phyloP scores from a whole-genome alignment of 2,888 invertebrate species.

The Esperia sulphurella region DNA sequence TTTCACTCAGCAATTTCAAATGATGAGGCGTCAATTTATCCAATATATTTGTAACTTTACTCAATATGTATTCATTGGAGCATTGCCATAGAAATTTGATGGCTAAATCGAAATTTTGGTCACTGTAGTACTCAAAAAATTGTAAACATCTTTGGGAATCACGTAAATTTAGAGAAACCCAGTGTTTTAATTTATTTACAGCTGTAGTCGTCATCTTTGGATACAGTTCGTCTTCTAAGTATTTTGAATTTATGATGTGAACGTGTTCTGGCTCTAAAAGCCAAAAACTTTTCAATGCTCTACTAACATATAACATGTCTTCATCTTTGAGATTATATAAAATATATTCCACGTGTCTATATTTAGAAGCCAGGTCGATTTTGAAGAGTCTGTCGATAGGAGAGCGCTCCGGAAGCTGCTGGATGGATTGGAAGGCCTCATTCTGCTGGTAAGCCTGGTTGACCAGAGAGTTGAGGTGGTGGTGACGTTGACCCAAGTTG shows the following conservation, averaged over 20 bases:
- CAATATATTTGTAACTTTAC: constrained; percentile 30
- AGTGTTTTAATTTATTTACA: constrained; percentile 45
- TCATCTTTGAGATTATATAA: constrained; percentile 43
- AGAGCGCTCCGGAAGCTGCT: constrained; percentile 29
- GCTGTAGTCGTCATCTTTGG: constrained; percentile 50
- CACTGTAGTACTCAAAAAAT: constrained; percentile 46
- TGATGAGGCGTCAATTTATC: constrained; percentile 36
- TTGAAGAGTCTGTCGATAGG: constrained; percentile 49
- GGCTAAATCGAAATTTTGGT: constrained; percentile 28
- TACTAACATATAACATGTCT: constrained; percentile 54
- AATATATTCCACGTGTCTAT: constrained; percentile 42
- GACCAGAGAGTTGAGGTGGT: constrained; percentile 37
- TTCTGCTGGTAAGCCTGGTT: constrained; percentile 19
- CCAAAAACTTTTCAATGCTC: constrained; percentile 51
- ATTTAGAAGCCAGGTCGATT: constrained; percentile 49
- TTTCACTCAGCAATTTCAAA: constrained; percentile 45
- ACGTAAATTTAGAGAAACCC: constrained; percentile 34
- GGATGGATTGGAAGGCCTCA: constrained; percentile 16
- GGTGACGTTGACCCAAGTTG: constrained; percentile 43
- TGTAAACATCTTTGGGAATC: constrained; percentile 34
- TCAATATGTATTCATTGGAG: constrained; percentile 31
- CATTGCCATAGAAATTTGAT: constrained; percentile 44
- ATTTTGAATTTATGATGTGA: constrained; percentile 42
- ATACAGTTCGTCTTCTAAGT: constrained; percentile 44
- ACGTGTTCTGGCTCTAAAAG: constrained; percentile 32